A percentile compares a stretch with the other conserved stretches of the same genome.
phyloP scores from a whole-genome alignment of 2,888 invertebrate genomes.

The Stenodema calcarata region DNA sequence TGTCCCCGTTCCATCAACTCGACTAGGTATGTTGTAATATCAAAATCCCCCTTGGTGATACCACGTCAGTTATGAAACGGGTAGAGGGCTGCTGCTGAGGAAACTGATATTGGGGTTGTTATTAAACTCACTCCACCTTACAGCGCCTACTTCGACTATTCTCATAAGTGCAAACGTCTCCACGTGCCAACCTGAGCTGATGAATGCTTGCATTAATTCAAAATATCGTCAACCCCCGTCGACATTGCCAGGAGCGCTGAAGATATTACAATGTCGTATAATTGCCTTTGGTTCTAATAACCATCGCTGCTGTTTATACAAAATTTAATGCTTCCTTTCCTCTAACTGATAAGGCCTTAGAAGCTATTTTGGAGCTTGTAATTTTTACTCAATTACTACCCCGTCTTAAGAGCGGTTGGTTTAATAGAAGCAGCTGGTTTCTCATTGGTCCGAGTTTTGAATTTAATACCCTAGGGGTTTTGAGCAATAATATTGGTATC shows the following conservation, averaged over 20 bases:
- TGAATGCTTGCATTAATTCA: conserved; percentile 15
- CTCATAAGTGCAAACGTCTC: not conserved
- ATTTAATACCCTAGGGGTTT: conserved; percentile 20
- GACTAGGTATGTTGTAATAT: not conserved
- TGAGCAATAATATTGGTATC: conserved; percentile 10
- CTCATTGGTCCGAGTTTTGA: not conserved
- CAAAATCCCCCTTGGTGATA: not conserved
- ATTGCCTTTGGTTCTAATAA: conserved; percentile 41
- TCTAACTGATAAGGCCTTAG: conserved; percentile 11
- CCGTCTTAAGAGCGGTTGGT: not conserved
- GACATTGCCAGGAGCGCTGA: conserved; percentile 3
- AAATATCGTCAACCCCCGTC: not conserved
- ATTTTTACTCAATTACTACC: conserved; percentile 36
- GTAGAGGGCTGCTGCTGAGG: not conserved
- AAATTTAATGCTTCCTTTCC: conserved; percentile 15
- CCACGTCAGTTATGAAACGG: not conserved
- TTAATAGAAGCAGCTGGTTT: conserved; percentile 23
- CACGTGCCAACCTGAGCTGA: not conserved
- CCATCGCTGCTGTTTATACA: conserved; percentile 16
- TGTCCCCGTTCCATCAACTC: too few species aligned
- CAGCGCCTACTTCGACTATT: not conserved
- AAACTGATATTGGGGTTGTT: not conserved
- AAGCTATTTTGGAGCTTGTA: not conserved
- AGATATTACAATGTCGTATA: conserved; percentile 30
- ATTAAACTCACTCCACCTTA: not conserved